phyloP scores from a whole-genome alignment of 2,888 invertebrate species.

The Idaea dimidiata region DNA sequence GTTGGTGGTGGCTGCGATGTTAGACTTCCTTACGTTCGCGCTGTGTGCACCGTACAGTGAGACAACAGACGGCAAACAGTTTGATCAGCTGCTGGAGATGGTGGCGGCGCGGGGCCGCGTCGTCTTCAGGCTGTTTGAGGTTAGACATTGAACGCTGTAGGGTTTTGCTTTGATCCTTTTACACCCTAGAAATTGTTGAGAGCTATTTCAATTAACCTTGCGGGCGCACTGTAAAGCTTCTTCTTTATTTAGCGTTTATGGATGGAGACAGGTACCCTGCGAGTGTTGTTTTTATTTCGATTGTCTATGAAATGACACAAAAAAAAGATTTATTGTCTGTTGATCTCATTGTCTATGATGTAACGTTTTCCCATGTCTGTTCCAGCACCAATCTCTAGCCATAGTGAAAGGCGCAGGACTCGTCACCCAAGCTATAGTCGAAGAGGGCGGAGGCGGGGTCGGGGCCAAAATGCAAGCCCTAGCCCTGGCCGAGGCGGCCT shows the following conservation, averaged over 20 bases:
- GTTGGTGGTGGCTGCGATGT: constrained; percentile 97
- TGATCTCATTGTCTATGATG: constrained; percentile 4
- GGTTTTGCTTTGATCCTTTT: background rate
- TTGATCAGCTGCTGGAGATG: constrained; percentile 95
- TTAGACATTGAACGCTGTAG: background rate
- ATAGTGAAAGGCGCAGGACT: constrained; percentile 99
- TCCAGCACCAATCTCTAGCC: constrained; percentile 96
- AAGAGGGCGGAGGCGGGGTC: constrained; percentile 96
- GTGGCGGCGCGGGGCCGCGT: constrained; percentile 95
- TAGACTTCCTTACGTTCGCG: constrained; percentile 98
- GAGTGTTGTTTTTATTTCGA: constrained; percentile 4
- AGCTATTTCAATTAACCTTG: too few species aligned
- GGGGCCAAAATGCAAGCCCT: constrained; percentile 97
- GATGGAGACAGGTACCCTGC: too few species aligned
- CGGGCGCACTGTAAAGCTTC: background rate
- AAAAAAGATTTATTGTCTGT: too few species aligned
- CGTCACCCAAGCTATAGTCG: constrained; percentile 98
- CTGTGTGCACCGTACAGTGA: constrained; percentile 99
- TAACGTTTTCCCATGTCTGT: constrained; percentile 9
- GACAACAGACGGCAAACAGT: constrained; percentile 98
- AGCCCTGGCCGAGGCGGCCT: constrained; percentile 97
- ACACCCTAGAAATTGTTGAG: too few species aligned
- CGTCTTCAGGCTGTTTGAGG: constrained; percentile 95
- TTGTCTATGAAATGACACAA: too few species aligned
- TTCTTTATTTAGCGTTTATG: too few species aligned